A percentile compares a stretch with the other conserved stretches of the same genome.
These are phyloP conservation scores for Leptatherina wallacei DNA, from an alignment of 2,797 vertebrate species.

Conservation along the genomic window DNA sequence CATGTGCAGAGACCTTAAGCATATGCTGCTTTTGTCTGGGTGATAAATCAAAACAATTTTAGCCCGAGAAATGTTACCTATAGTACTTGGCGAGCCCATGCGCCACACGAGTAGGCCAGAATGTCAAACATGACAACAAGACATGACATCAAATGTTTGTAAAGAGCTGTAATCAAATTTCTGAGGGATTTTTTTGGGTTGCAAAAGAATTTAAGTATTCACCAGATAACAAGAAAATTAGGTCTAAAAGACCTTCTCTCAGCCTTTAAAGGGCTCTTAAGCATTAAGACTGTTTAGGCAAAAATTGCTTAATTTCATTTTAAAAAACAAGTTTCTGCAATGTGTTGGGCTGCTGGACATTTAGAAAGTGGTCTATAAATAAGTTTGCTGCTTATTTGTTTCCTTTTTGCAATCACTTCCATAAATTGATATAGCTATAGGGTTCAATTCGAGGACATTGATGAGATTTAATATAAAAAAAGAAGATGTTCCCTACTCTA, in stretches of 20 bases:
- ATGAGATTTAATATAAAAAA: not conserved
- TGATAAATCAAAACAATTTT: conserved; percentile 6
- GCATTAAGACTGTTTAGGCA: not conserved
- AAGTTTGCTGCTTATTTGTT: not conserved
- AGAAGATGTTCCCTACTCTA: not conserved
- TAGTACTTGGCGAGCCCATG: not conserved
- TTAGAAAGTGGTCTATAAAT: not conserved
- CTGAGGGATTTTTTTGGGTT: conserved; percentile 27
- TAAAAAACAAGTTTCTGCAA: conserved; percentile 25
- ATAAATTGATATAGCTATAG: no score
- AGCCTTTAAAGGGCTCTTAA: conserved; percentile 7
- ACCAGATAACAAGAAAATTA: conserved; percentile 25
- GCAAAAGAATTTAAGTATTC: conserved; percentile 25
- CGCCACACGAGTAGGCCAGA: not conserved
- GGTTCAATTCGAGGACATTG: no score
- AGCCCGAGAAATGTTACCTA: not conserved
- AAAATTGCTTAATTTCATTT: conserved; percentile 4
- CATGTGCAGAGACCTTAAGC: conserved; percentile 21
- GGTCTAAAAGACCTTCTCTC: not conserved
- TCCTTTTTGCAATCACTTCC: not conserved
- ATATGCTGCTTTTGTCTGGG: conserved; percentile 6
- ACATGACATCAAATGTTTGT: conserved; percentile 27
- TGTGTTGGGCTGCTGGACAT: not conserved
- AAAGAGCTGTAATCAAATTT: conserved; percentile 35
- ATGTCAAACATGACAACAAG: not conserved